Evolutionary conservation across 2,888 invertebrate species (phyloP), one percentile per base, ranked within the genome.

Genomic region (Tetrapedia diversipes): DNA sequence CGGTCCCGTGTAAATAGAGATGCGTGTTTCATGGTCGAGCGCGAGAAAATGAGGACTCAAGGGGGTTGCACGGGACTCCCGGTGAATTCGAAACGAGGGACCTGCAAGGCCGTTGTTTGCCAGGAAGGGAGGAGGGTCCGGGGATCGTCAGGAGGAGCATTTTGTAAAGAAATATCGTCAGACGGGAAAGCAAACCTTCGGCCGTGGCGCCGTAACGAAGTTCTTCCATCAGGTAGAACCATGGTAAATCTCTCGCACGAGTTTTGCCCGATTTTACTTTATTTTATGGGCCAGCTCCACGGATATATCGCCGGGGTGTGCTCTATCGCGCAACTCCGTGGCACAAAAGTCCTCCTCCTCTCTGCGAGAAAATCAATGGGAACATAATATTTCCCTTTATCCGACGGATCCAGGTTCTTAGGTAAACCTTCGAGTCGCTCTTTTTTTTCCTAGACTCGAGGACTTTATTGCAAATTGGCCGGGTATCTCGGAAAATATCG

Each of bases 101-200:
- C 27, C n/a, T 27, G 59, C 51, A 64, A 34, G 67, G 43, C 66
- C 61, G 34, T 63, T 82, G 78, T 84, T 84, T 82, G 80, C 61
- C 56, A 41, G 60, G 14, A 14, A 16, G 32, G 14, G 49, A n/a
- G 16, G 11, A 41, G 22, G 49, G 43, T 29, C 57, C 29, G 29
- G 43, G 64, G 57, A 49, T 39, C 61, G 47, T 34, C 39, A n/a
- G 7, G 19, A 47, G 29, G 24, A 61, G 72, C 77, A 74, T 82
- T 84, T 85, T 83, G 73, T 74, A 72, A 81, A 77, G 79, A 77
- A 79, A 79, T 69, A 81, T 72, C n/a, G 70, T 53, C 56, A 56
- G 71, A 71, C 39, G 71, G 53, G 43, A 71, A 67, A 57, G 69
- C 69, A 81, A 64, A 66, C 69, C 43, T 24, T 54, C 19, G 39